Evolutionary conservation across 2,797 vertebrate species (phyloP), one percentile per base, ranked within the genome.

Genomic region (Lerista edwardsae): DNA sequence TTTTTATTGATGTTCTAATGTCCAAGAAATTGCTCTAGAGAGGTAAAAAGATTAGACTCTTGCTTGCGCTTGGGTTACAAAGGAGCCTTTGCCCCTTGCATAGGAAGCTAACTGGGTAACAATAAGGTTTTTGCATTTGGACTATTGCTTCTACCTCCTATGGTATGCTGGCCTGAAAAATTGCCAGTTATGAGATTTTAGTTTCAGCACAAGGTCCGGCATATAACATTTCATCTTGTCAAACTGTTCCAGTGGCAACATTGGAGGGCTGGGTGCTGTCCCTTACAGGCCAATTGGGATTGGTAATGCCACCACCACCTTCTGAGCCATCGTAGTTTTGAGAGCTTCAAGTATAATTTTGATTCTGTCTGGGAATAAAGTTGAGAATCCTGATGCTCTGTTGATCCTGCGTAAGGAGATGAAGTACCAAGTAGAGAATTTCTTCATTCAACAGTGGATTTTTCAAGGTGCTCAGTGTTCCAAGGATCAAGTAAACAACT

Each of bases 1-100:
- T 87, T 81, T 90, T 92, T 87, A 84, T 87, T 89, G 88, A 89
- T 86, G 81, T 73, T 64, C 75, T 80, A 61, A 47, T n/a, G 2
- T 80, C 61, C 36, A 59, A 36, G 10, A n/a, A 78, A 80, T 65
- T 83, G 74, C 71, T 79, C 51, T 1, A 75, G 47, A 75, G 79
- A 31, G 39, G 61, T 64, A 61, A 65, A 71, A 57, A 92, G 77
- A 80, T 0, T 2, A 90, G 74, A 83, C 67, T 61, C 7, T 47
- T 55, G 59, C 29, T 39, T 51, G 69, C 79, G 47, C 41, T 1
- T 0, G 51, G 1, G 0, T 72, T 86, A 71, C 67, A 75, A 64
- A 85, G 87, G 89, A 79, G 85, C 82, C 77, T 91, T 92, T 89
- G 88, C 83, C 84, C 83, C 62, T 71, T 0, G 27, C 25, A 27